A percentile compares a stretch with the other conserved stretches of the same genome.
phyloP scores from a whole-genome alignment of 2,797 vertebrate genomes.

The Chanos chanos region DNA sequence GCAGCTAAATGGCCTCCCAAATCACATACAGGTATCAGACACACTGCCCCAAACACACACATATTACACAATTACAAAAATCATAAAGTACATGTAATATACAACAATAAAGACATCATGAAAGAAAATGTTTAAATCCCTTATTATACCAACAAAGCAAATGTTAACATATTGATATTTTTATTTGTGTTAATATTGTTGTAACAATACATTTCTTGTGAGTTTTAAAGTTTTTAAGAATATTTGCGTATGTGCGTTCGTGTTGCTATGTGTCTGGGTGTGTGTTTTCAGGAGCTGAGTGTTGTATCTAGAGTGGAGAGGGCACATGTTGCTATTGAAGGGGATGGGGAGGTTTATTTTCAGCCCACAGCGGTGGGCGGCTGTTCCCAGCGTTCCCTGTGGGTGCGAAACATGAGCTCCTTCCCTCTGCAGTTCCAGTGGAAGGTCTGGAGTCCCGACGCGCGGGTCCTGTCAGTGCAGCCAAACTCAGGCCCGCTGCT shows the following conservation, averaged over 20 bases:
- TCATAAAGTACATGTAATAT: too few species aligned
- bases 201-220: too few species aligned
- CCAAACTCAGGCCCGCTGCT: constrained; percentile 78
- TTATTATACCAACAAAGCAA: too few species aligned
- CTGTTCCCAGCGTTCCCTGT: constrained; percentile 61
- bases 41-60: neutral
- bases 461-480: constrained; percentile 70
- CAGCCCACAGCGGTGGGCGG: constrained; percentile 77
- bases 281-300: constrained; percentile 70
- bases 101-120: too few species aligned
- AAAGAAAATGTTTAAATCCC: too few species aligned
- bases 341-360: constrained; percentile 74
- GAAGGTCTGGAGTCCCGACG: constrained; percentile 71
- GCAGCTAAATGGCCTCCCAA: constrained; percentile 76
- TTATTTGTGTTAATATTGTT: too few species aligned
- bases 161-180: too few species aligned
- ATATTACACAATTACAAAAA: too few species aligned
- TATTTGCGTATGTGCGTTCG: neutral
- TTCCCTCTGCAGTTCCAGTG: constrained; percentile 82
- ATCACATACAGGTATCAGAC: constrained; percentile 82
- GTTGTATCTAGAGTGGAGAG: constrained; percentile 74
- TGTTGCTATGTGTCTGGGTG: neutral
- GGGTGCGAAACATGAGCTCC: constrained; percentile 78
- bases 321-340: constrained; percentile 72
- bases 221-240: neutral